Base-by-base conservation (phyloP, 2,888 invertebrate genomes). In the Pantelozetes paolii region DNA sequence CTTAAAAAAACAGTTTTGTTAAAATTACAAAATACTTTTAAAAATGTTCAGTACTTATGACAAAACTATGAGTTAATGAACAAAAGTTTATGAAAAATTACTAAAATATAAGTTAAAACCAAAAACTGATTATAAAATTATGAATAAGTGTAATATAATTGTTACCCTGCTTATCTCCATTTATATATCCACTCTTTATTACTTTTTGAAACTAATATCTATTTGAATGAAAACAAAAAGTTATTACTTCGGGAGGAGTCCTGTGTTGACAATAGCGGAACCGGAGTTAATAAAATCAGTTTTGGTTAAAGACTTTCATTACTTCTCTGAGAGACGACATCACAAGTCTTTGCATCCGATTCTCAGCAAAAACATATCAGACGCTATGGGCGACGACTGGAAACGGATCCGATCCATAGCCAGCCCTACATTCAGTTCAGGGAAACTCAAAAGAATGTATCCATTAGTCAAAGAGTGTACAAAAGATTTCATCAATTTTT, bases 381-480 rank as follows among this genome's bases (percentile, higher is more conserved):
- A 26, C n/a, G 6, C 71, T 0, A 30, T 57, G 13, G 71, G 71
- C 0, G 45, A 74, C 1, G 36, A 74, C 20, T 74, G 74, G 74
- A 74, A 72, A 32, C 59, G 71, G 5, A 18, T 74, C 6, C 50
- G 74, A n/a, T 36, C 36, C 9, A 73, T 71, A 23, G 23, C 57
- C 28, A 40, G 50, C n/a, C 74, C 74, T 5, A 74, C 74, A 9
- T 74, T 74, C 45, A 57, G 50, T 54, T 57, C 57, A 11, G 74
- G 74, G 15, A 74, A 74, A 45, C 73, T 74, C 6, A 74, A 72
- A 40, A 45, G 28, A 36, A 72, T 59, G 72, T 72, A 57, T 45
- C 6, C 23, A 30, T 11, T 48, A 13, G 45, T 71, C 6, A 48
- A 20, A 45, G 23, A 23, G 5, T 71, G 71, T 28, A n/a, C 11